Percentiles rank a stretch among this genome's conserved stretches.
phyloP scores from a whole-genome alignment of 1,140 invertebrate species.

The Cydia splendana region DNA sequence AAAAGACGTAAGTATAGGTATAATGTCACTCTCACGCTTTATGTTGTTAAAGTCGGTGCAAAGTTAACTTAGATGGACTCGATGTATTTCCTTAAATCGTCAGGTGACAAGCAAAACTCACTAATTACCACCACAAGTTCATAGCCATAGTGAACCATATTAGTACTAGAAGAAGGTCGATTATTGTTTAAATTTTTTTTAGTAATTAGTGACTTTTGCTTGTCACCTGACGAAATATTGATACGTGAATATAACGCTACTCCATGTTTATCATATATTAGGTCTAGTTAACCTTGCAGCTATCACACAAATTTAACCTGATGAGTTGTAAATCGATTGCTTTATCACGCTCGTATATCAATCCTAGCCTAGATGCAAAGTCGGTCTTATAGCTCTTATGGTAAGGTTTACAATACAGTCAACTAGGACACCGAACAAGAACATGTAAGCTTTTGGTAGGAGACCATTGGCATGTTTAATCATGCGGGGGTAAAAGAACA shows the following conservation, averaged over 20 bases:
- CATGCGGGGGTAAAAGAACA: not conserved
- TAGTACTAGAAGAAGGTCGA: too few relatives aligned
- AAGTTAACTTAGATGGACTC: too few relatives aligned
- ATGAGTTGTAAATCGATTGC: not conserved
- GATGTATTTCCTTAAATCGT: too few relatives aligned
- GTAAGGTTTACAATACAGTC: not conserved
- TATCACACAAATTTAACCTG: not conserved
- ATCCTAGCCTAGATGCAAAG: not conserved
- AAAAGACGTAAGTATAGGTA: too few relatives aligned
- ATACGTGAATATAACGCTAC: not conserved
- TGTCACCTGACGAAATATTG: too few relatives aligned
- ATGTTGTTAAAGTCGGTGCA: too few relatives aligned
- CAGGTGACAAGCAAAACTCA: too few relatives aligned
- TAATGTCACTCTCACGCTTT: too few relatives aligned
- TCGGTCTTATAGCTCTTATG: not conserved
- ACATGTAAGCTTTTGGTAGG: not conserved
- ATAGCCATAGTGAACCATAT: too few relatives aligned
- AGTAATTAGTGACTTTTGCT: too few relatives aligned
- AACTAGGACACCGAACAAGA: not conserved
- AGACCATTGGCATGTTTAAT: constrained; percentile 1
- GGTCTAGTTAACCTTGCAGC: not conserved
- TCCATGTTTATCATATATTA: not conserved
- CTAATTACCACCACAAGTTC: too few relatives aligned
- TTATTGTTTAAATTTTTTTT: too few relatives aligned
- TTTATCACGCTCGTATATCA: not conserved